Evolutionary conservation across 53 echinoderm and acorn worm genomes (phyloP).

Genomic region (Mesocentrotus franciscanus): DNA sequence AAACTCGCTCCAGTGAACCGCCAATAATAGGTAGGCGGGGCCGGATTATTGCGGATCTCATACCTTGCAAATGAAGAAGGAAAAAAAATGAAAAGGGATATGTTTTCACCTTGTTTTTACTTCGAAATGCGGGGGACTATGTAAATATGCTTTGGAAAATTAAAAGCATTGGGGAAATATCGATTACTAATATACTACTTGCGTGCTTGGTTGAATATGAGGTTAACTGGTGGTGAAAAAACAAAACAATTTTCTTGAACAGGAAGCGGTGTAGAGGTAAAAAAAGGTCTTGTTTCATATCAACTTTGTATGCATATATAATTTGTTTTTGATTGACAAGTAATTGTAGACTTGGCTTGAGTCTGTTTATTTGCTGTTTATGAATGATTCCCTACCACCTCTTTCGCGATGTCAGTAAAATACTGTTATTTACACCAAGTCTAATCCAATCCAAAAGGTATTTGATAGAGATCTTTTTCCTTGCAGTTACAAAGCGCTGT

Average conservation of each 20-base stretch:
- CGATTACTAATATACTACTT: not conserved
- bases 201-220: not conserved
- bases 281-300: not conserved
- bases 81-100: not conserved
- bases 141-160: slow-evolving; percentile 18
- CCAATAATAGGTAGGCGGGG: not conserved
- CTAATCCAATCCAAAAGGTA: too few relatives aligned
- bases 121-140: slow-evolving; percentile 4
- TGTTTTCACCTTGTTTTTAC: not conserved
- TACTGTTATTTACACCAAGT: too few relatives aligned
- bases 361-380: too few relatives aligned
- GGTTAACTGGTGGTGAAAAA: not conserved
- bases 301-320: not conserved
- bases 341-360: not conserved
- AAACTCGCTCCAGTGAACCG: not conserved
- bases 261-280: not conserved
- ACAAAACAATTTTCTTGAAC: not conserved
- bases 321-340: not conserved
- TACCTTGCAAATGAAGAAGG: not conserved
- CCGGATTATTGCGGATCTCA: not conserved
- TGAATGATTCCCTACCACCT: too few relatives aligned
- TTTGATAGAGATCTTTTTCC: too few relatives aligned
- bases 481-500: too few relatives aligned
- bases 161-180: not conserved
- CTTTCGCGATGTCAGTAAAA: too few relatives aligned